A percentile compares a stretch with the other conserved stretches of the same genome.
phyloP scores from a whole-genome alignment of 1,140 invertebrate genomes.

The Conus ventricosus region DNA sequence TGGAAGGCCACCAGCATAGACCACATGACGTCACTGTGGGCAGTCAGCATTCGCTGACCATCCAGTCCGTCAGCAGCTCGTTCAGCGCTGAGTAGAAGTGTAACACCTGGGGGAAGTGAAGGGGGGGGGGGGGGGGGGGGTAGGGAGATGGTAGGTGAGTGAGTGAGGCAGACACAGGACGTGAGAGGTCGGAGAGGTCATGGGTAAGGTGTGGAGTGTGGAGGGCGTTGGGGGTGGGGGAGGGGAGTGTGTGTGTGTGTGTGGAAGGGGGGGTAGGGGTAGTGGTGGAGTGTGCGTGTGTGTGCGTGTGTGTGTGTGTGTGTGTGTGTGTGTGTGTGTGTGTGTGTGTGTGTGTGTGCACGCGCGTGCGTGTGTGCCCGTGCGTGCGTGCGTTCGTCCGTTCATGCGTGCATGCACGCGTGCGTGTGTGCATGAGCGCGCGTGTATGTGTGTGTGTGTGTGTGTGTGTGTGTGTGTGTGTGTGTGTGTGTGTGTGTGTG shows the following conservation, averaged over 20 bases:
- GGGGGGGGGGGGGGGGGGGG: background rate
- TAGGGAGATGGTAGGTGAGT: background rate
- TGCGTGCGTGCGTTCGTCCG: no score
- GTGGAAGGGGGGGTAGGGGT: no score
- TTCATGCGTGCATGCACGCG: no score
- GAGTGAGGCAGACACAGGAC: background rate
- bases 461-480: no score
- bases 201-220: background rate
- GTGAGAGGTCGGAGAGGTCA: background rate
- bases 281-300: background rate
- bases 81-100: slow-evolving; percentile 10
- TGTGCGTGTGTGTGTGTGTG: background rate
- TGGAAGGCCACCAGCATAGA: slow-evolving; percentile 51
- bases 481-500: no score
- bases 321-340: no score
- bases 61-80: background rate
- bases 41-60: background rate
- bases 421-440: no score
- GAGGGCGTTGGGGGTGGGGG: no score
- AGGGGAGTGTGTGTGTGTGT: no score
- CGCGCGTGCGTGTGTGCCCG: no score
- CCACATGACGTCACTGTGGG: slow-evolving; percentile 40
- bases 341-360: no score
- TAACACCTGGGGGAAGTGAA: background rate
- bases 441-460: no score